Base-by-base conservation (phyloP, 2,888 invertebrate genomes). In the Parelbella ahira region DNA sequence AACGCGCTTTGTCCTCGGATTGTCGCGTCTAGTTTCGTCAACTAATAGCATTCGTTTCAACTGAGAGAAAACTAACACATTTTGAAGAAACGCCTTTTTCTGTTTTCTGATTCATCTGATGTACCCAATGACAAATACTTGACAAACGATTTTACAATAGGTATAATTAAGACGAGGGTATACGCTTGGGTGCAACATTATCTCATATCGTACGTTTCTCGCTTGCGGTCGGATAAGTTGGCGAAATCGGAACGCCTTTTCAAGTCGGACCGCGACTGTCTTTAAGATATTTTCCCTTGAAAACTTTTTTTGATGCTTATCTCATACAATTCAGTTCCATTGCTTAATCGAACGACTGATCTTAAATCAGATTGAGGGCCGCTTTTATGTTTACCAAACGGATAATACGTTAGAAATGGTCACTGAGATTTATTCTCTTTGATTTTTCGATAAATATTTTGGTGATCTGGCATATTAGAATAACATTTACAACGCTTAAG, bases 241-340 rank as follows among this genome's bases (percentile, higher is more conserved):
- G n/a, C n/a, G n/a, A n/a, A n/a, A n/a, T n/a, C n/a, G n/a, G 30
- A 11, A 7, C 7, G 32, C 20, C 41, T 10, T 25, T 33, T 11
- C 13, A 18, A 32, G 20, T 13, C 19, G 27, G 15, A 18, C 34
- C 34, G 21, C 41, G 28, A 34, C 21, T 28, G 34, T 33, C 41
- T 32, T 32, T 20, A 21, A 33, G 27, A 42, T 21, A 34, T 34
- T 42, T 42, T 33, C 34, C 28, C 41, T 42, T 42, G 8, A 42
- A 42, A 42, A 27, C 20, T 42, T 42, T 30, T 34, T 41, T 41
- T 41, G 33, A 41, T 41, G 41, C 20, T 41, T 41, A 41, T 41
- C 41, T 41, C 33, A 41, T 27, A 25, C 19, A 41, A 27, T 20
- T 41, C 27, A 27, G 41, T 33, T 33, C 41, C 15, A 20, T 39